These are phyloP conservation scores for Melieria crassipennis DNA, from an alignment of 2,888 invertebrate species.

Conservation along the genomic window DNA sequence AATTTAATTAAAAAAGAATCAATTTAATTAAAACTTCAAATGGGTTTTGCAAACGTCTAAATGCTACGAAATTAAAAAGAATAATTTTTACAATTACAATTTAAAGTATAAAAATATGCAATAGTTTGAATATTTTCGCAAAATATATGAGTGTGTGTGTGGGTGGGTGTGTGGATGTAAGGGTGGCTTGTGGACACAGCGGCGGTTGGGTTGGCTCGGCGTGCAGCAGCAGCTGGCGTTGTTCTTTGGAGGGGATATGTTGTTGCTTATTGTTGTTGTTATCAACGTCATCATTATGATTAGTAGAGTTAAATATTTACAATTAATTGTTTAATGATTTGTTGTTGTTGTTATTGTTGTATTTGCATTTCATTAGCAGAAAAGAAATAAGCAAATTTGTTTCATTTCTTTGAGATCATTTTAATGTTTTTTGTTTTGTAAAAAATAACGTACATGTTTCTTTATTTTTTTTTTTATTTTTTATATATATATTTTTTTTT, in stretches of 20 bases:
- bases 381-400: constrained; percentile 12
- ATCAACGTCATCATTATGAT: too few relatives aligned
- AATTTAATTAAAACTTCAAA: constrained; percentile 4
- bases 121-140: too few relatives aligned
- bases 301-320: too few relatives aligned
- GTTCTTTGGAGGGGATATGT: too few relatives aligned
- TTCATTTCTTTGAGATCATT: constrained; percentile 35
- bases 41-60: too few relatives aligned
- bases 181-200: constrained; percentile 1
- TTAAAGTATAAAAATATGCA: neutral
- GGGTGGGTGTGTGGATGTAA: neutral
- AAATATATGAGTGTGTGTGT: neutral
- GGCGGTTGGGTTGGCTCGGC: neutral
- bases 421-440: constrained; percentile 11
- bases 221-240: too few relatives aligned
- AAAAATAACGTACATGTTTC: too few relatives aligned
- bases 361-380: constrained; percentile 10
- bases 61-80: constrained; percentile 2
- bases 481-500: neutral
- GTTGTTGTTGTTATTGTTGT: constrained; percentile 1
- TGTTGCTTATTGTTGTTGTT: too few relatives aligned
- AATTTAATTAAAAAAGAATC: constrained; percentile 8
- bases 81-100: neutral
- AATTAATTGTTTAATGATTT: too few relatives aligned
- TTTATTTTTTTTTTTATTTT: neutral